These are phyloP conservation scores for Liopterus haemorrhoidalis DNA, from an alignment of 2,888 invertebrate species.

Conservation along the genomic window DNA sequence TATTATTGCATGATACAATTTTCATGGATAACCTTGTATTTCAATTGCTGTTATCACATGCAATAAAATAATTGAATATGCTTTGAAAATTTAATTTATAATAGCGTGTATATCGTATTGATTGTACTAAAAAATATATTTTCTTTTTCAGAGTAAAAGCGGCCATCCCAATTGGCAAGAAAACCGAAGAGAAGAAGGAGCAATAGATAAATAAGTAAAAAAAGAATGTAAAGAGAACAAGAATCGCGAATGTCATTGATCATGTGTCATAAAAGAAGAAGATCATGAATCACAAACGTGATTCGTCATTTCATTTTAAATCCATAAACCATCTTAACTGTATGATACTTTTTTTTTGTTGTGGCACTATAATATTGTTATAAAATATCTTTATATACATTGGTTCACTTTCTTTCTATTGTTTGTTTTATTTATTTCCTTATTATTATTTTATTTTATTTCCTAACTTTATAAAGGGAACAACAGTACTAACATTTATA, in stretches of 20 bases:
- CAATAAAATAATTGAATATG: neutral
- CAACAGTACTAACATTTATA: too few relatives aligned
- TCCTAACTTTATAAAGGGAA: neutral
- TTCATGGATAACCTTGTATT: neutral
- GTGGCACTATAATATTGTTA: constrained; percentile 10
- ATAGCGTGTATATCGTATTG: constrained; percentile 7
- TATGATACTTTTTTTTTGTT: constrained; percentile 4
- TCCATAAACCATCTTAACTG: constrained; percentile 1
- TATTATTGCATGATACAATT: too few relatives aligned
- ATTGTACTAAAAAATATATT: constrained; percentile 25
- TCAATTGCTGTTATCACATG: neutral
- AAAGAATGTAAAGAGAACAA: too few relatives aligned
- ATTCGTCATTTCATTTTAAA: constrained; percentile 11
- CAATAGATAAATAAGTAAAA: constrained; percentile 52
- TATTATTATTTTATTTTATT: constrained; percentile 9
- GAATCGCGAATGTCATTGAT: constrained; percentile 16
- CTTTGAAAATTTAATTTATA: constrained; percentile 7
- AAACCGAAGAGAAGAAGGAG: constrained; percentile 77
- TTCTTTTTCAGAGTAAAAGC: constrained; percentile 68
- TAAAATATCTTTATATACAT: constrained; percentile 13
- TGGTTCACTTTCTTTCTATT: constrained; percentile 5
- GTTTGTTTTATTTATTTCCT: constrained; percentile 16
- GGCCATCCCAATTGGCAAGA: constrained; percentile 83
- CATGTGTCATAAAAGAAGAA: constrained; percentile 16
- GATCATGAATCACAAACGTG: constrained; percentile 5